Base-by-base conservation (phyloP, 37 sponge, comb jelly and placozoan species). In the Chondrosia reniformis region DNA sequence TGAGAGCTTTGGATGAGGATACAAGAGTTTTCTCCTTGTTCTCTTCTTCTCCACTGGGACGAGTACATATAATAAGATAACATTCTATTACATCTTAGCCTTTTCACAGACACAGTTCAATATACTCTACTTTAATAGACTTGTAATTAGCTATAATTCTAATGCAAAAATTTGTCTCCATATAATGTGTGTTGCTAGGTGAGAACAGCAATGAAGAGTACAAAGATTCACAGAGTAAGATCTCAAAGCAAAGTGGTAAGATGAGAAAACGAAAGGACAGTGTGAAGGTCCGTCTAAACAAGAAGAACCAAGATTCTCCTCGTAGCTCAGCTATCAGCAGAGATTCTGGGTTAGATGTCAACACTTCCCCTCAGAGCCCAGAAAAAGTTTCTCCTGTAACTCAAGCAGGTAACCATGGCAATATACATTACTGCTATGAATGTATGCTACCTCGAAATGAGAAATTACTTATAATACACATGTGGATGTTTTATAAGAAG, bases 301-400 rank as follows among this genome's bases (percentile, higher is more conserved):
- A 9, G 8, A 69, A 69, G 43, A 40, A 36, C 15, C 15, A 21
- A 15, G 38, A 13, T 30, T 34, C 72, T 2, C 25, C 24, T 1
- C 24, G 36, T 21, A 13, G 13, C 1, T 30, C 32, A 21, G 44
- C 44, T 39, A 41, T 69, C 1, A 69, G 72, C 36, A 41, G 72
- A 9, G 72, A 69, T 25, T 69, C 72, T 40, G 72, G 72, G 39
- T 44, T 69, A 40, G 72, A 69, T 44, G 58, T 28, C 27, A 24
- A 56, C 27, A 56, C 58, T 3, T 56, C 58, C 27, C 58, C 58
- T 28, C 58, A 56, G 8, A 24, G 27, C 27, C 6, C 7, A 6
- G 58, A 28, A 6, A 24, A 5, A 13, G 61, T 59, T 13, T 13
- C 15, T 15, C 15, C 52, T 15, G 15, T 15, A 49, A 10, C 52